Percentiles rank a stretch among this genome's conserved stretches.
These are phyloP conservation scores for Protaetia brevitarsis DNA, from an alignment of 1,140 invertebrate species.

Conservation along the genomic window DNA sequence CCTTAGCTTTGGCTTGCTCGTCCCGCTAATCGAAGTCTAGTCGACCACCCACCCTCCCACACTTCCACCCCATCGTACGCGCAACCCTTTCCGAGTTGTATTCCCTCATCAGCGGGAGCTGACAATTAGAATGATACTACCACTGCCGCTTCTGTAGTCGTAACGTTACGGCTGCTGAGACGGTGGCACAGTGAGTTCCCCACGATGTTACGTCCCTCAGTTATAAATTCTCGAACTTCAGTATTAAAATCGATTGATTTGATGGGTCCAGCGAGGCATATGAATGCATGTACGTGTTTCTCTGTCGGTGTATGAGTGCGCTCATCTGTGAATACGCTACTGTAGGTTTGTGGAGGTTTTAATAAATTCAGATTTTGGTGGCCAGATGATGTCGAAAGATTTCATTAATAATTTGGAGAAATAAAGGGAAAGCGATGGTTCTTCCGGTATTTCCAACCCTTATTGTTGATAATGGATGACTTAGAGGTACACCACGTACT, in stretches of 20 bases:
- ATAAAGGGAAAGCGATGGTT: too few species aligned
- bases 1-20: not conserved
- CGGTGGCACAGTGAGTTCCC: not conserved
- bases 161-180: not conserved
- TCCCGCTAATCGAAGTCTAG: conserved; percentile 8
- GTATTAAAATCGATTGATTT: conserved; percentile 18
- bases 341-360: too few species aligned
- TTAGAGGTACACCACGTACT: too few species aligned
- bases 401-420: too few species aligned
- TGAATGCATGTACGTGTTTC: too few species aligned
- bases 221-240: conserved; percentile 5
- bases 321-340: too few species aligned
- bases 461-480: too few species aligned
- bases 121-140: conserved; percentile 16
- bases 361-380: too few species aligned
- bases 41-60: not conserved
- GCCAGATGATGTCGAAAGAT: too few species aligned
- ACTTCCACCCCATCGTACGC: not conserved
- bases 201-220: not conserved
- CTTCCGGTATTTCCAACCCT: too few species aligned
- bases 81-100: conserved; percentile 11
- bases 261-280: not conserved
- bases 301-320: too few species aligned
- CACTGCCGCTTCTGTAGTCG: not conserved
- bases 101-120: conserved; percentile 12